These are phyloP conservation scores for Tetramorium bicarinatum DNA, from an alignment of 2,888 invertebrate genomes.

Conservation along the genomic window DNA sequence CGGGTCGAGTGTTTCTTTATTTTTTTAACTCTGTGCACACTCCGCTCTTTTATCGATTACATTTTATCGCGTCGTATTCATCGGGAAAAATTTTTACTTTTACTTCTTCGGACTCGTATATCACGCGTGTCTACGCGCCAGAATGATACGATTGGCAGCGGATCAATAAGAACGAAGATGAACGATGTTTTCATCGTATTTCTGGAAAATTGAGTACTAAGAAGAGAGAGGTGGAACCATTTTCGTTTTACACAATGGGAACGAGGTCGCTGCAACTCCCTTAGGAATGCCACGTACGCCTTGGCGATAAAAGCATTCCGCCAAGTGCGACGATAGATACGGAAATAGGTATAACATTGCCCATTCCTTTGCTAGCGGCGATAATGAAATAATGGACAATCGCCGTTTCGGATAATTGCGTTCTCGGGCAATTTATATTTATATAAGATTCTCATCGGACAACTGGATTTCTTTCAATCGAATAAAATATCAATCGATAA, in stretches of 20 bases:
- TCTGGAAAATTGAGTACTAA: constrained; percentile 47
- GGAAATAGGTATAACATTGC: constrained; percentile 50
- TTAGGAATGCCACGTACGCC: constrained; percentile 61
- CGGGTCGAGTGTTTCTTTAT: not conserved
- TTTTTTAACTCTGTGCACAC: not conserved
- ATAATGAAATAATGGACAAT: constrained; percentile 36
- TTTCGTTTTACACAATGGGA: constrained; percentile 65
- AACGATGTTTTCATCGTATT: constrained; percentile 55
- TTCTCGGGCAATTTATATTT: not conserved
- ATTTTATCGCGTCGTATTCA: constrained; percentile 2
- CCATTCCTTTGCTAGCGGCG: not conserved
- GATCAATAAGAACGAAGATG: constrained; percentile 49
- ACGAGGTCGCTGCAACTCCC: constrained; percentile 67
- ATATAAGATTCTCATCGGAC: not conserved
- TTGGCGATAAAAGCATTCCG: constrained; percentile 52
- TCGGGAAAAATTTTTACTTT: constrained; percentile 31
- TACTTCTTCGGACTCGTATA: not conserved
- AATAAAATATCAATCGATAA: not conserved
- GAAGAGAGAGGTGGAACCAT: constrained; percentile 48
- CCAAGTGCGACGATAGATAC: constrained; percentile 65
- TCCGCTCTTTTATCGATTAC: not conserved
- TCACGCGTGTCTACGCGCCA: not conserved
- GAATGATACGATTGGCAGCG: constrained; percentile 41
- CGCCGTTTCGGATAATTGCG: not conserved
- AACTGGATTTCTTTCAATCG: not conserved